Evolutionary conservation across 2,797 vertebrate genomes (phyloP).

Genomic region (Macrochelys suwanniensis): DNA sequence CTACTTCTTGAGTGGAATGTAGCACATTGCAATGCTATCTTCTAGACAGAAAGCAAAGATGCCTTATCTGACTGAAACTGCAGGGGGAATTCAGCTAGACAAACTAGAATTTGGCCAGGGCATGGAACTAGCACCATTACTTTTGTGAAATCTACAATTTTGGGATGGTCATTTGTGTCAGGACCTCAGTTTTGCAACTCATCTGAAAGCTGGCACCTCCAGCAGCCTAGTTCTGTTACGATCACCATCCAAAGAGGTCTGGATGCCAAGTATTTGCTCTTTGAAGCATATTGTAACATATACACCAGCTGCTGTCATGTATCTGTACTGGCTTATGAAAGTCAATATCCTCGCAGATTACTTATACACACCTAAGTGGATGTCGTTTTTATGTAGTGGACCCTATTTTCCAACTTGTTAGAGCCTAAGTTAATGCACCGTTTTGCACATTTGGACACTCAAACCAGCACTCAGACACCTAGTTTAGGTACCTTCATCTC

Average conservation of each 20-base stretch:
- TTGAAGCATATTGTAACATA: background rate
- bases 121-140: background rate
- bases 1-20: background rate
- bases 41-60: background rate
- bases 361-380: background rate
- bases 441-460: background rate
- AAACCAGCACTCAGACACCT: background rate
- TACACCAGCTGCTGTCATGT: background rate
- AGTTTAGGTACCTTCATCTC: background rate
- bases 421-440: background rate
- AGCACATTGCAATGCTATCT: background rate
- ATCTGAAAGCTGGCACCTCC: slow-evolving; percentile 22
- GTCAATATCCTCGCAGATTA: background rate
- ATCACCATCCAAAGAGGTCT: background rate
- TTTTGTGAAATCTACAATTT: background rate
- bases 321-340: background rate
- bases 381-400: background rate
- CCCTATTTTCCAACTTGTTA: background rate
- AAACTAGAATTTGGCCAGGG: background rate
- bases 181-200: slow-evolving; percentile 3
- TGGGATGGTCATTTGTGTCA: background rate
- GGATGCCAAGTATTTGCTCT: background rate
- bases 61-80: background rate
- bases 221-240: background rate
- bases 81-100: background rate